Conservation (phyloP, 2,888 invertebrate species). For the Alloplasta piceator region DNA sequence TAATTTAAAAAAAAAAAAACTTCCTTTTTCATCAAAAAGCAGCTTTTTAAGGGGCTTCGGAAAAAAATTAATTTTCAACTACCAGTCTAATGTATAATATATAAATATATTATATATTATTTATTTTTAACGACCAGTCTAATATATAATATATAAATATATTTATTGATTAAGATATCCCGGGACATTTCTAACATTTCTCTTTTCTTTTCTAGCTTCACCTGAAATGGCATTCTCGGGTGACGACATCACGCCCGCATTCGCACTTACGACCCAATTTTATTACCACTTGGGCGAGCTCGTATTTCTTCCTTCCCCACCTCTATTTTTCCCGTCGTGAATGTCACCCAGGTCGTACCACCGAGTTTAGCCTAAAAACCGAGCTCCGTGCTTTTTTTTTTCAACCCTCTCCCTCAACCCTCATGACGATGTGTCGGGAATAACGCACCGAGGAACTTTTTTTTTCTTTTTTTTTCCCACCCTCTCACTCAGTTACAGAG, state of each 20-base stretch:
- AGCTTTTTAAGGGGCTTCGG: too few relatives aligned
- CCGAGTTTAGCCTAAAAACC: neutral
- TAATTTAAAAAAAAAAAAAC: too few relatives aligned
- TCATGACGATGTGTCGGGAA: neutral
- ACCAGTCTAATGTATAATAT: too few relatives aligned
- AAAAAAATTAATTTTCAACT: too few relatives aligned
- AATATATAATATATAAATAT: too few relatives aligned
- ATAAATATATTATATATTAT: too few relatives aligned
- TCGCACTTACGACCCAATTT: slow-evolving; percentile 35
- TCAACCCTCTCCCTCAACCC: neutral
- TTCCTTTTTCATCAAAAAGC: too few relatives aligned
- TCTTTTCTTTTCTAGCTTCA: neutral
- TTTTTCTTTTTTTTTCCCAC: neutral
- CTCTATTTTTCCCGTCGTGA: neutral
- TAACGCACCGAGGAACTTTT: slow-evolving; percentile 6
- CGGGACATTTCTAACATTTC: neutral
- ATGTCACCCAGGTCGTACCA: too few relatives aligned
- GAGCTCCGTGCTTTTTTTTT: neutral
- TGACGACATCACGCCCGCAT: slow-evolving; percentile 23
- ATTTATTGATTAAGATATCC: too few relatives aligned
- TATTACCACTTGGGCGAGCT: slow-evolving; percentile 42
- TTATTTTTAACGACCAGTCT: too few relatives aligned
- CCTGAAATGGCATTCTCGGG: neutral
- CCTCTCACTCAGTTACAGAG: neutral
- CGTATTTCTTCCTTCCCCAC: slow-evolving; percentile 7